Base-by-base conservation (phyloP, 92 coral and sea anemone species). In the Phenganax stokvisi region DNA sequence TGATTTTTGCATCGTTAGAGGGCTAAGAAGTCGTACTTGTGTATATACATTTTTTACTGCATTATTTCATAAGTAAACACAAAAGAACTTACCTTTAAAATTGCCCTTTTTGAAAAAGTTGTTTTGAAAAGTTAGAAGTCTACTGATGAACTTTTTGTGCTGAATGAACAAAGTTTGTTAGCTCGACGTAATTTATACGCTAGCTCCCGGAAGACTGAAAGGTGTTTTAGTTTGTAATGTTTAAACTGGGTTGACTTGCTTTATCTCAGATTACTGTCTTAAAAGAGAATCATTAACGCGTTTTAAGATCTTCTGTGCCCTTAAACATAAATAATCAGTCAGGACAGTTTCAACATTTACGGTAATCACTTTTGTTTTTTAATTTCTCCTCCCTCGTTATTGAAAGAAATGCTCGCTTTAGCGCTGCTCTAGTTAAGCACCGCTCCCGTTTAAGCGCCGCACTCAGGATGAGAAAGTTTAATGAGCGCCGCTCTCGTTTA, bases 171-270 rank as follows among this genome's bases (percentile, higher is more conserved):
- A 57, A 12, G 17, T 51, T n/a, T 16, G 6, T 57, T 25, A 17
- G 25, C 13, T 25, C 2, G 12, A 11, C 9, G 12, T 54, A 76
- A 76, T 76, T 76, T 76, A 76, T 76, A 76, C 20, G 68, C 20
- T 3, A 11, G 69, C 59, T 60, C 79, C 80, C 80, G 80, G 80
- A 76, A 76, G 80, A 57, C 9, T 1, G 9, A 58, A 60, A 12
- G 52, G 63, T 44, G 47, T 76, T 60, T 57, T 16, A 2, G 59
- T 73, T 28, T 17, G 56, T 44, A 13, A 29, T 71, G 51, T 15
- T 71, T 20, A 71, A 71, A 71, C 3, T 10, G 16, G 15, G 62
- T 76, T 51, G 80, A 76, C 10, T 76, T 54, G 15, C 47, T 76
- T 58, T 76, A 57, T 57, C 68, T 58, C 11, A 27, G 80, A 76